Conservation (phyloP, 2,113 vertebrate genomes). For the Chloropsis hardwickii region DNA sequence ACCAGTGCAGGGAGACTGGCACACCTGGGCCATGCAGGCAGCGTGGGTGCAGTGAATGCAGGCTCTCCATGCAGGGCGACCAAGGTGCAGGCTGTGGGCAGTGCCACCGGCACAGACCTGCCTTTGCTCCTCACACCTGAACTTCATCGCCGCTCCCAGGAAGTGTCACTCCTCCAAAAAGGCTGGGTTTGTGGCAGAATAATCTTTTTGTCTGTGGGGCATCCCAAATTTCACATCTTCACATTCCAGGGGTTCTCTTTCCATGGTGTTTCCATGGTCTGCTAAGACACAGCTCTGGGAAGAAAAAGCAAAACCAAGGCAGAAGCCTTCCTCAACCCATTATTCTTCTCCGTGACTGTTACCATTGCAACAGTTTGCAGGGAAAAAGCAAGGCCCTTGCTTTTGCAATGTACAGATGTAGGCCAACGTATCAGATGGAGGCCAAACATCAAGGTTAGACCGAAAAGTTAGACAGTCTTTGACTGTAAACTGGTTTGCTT, state of each 20-base stretch:
- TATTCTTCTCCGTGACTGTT: neutral
- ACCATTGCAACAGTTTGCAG: fast-evolving
- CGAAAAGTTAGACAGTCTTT: neutral
- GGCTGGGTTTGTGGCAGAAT: neutral
- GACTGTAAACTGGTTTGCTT: neutral
- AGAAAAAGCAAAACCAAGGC: neutral
- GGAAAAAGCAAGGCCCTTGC: neutral
- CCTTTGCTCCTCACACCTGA: fast-evolving
- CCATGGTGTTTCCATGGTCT: neutral
- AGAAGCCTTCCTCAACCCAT: neutral
- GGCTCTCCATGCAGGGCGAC: neutral
- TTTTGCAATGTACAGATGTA: too few relatives aligned
- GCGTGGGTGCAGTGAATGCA: fast-evolving
- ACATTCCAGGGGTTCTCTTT: neutral
- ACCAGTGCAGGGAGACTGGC: fast-evolving
- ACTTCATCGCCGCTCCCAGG: fast-evolving
- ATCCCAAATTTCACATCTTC: neutral
- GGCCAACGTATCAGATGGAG: neutral
- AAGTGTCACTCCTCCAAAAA: neutral
- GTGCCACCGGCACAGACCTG: neutral
- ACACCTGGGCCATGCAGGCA: neutral
- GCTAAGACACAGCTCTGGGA: neutral
- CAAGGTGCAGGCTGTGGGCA: neutral
- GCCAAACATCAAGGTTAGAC: neutral
- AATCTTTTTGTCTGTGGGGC: neutral